Percentiles rank a stretch among this genome's conserved stretches.
These are phyloP conservation scores for Hystrix cristata DNA, from an alignment of 2,113 vertebrate species.

Conservation along the genomic window DNA sequence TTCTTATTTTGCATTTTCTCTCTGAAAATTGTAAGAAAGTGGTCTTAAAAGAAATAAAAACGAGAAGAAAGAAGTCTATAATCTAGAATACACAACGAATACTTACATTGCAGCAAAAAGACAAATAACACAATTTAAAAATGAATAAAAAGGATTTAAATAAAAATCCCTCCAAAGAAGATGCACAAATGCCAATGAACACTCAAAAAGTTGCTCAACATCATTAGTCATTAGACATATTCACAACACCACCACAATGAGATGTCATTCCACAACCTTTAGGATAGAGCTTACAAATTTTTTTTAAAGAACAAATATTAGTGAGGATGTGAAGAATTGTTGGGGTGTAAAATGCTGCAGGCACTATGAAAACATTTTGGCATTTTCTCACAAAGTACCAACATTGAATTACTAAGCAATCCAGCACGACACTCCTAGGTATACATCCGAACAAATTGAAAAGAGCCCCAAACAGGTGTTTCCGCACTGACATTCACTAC, in stretches of 20 bases:
- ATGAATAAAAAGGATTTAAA: neutral
- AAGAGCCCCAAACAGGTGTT: neutral
- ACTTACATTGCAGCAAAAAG: neutral
- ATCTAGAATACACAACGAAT: neutral
- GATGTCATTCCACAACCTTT: neutral
- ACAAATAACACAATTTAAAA: neutral
- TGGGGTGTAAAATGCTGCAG: neutral
- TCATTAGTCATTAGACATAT: neutral
- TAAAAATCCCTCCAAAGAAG: neutral
- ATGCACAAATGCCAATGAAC: neutral
- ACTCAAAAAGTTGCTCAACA: neutral
- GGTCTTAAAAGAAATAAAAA: conserved; percentile 82
- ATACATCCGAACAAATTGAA: neutral
- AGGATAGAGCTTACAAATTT: neutral
- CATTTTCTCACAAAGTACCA: neutral
- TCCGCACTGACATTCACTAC: neutral
- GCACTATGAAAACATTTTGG: neutral
- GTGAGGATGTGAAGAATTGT: neutral
- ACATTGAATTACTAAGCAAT: neutral
- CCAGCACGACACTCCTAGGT: neutral
- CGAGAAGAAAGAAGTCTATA: neutral
- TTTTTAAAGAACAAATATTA: neutral
- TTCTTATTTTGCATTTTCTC: conserved; percentile 87
- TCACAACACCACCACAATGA: neutral
- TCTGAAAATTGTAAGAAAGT: conserved; percentile 83